These are phyloP conservation scores for Pachyrhynchus sulphureomaculatus DNA, from an alignment of 1,140 invertebrate species.

Conservation along the genomic window DNA sequence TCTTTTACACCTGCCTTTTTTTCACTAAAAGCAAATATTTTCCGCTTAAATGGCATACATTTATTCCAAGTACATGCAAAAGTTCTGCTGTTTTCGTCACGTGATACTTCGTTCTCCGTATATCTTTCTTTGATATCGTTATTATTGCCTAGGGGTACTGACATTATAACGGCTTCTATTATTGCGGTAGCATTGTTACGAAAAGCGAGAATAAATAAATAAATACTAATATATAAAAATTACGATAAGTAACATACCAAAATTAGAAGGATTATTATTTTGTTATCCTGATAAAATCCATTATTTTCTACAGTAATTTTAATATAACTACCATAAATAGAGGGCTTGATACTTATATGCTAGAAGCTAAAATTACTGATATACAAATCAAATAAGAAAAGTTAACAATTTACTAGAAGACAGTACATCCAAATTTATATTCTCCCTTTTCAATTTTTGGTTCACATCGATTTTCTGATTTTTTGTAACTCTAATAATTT, in stretches of 20 bases:
- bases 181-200: background rate
- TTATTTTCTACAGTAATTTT: no score
- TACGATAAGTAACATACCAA: background rate
- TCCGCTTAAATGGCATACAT: background rate
- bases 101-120: background rate
- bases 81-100: background rate
- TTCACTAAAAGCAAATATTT: background rate
- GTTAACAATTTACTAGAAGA: no score
- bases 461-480: no score
- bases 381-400: no score
- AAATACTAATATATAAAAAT: background rate
- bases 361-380: no score
- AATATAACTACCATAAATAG: no score
- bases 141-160: background rate
- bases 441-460: no score
- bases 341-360: no score
- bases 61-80: background rate
- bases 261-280: background rate
- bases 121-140: background rate
- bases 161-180: background rate
- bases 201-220: background rate
- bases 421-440: no score
- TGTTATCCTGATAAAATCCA: background rate
- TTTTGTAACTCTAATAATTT: background rate
- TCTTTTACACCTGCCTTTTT: background rate